Base-by-base conservation (phyloP, 2,113 vertebrate species). In the Centropus unirufus region DNA sequence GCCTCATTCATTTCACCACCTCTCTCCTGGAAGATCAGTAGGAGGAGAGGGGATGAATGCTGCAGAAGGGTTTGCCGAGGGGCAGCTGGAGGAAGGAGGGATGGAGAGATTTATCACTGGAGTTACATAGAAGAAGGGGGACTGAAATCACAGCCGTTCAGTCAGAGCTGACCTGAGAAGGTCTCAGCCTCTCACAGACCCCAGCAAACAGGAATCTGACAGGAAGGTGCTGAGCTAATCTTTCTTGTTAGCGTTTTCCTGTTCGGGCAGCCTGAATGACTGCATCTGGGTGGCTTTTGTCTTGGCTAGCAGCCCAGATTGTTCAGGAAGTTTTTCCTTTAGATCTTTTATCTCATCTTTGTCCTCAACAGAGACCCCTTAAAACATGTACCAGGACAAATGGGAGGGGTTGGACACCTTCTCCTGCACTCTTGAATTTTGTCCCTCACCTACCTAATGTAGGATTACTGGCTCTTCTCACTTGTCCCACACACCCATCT, bases 301-400 rank as follows among this genome's bases (percentile, higher is more conserved):
- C 82, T 91, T 55, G 32, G n/a, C 34, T 69, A 32, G 76, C 19
- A 91, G 47, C 39, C 26, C 58, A 62, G 23, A 55, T 34, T 70
- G 46, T 55, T 74, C 30, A 80, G 94, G 52, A 94, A 90, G 64
- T 40, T 90, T 93, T 90, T 88, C 9, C 75, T 95, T 94, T 90
- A 86, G 63, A 68, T 83, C 52, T 88, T 88, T 85, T 77, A 74
- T 85, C 67, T 88, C 57, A 23, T 9, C 47, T 83, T 92, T 68
- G 21, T 61, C 49, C 58, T 92, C 55, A 67, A 8, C 54, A 75
- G n/a, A 61, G 44, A 47, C 32, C 11, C 36, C 29, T 75, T 85
- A 79, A 83, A 62, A 73, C 4, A 46, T 11, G 8, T 54, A 69
- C 21, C 17, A 18, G 30, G 39, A 63, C 46, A 85, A 69, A 84